These are phyloP conservation scores for Equus quagga DNA, from an alignment of 2,113 vertebrate species.

Conservation along the genomic window DNA sequence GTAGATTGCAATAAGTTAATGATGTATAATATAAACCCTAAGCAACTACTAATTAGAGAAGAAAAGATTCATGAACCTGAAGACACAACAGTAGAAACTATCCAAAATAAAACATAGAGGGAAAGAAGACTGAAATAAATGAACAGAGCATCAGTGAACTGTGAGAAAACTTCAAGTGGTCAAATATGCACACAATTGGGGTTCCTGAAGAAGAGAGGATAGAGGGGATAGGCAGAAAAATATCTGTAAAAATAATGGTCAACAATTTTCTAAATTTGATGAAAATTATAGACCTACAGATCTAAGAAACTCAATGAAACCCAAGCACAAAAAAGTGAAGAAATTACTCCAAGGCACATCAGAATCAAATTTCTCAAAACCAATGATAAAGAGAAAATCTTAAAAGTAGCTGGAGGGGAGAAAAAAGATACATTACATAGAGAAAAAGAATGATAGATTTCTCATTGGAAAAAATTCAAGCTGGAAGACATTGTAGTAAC, in stretches of 20 bases:
- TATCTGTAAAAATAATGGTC: background rate
- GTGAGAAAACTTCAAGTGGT: background rate
- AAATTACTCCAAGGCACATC: background rate
- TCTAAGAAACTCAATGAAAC: conserved; percentile 33
- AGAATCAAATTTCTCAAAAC: conserved; percentile 33
- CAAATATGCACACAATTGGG: background rate
- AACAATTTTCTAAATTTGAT: background rate
- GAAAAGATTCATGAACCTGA: background rate
- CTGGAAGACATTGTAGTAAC: background rate
- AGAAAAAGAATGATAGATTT: background rate
- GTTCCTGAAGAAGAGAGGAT: background rate
- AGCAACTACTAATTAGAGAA: background rate
- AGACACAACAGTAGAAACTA: background rate
- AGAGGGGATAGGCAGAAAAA: background rate
- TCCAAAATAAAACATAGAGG: background rate
- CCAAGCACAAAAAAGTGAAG: background rate
- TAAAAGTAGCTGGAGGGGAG: background rate
- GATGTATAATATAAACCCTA: background rate
- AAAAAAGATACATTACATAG: background rate
- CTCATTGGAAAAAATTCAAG: background rate
- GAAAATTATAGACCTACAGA: background rate
- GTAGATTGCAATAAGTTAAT: background rate
- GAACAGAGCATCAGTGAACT: background rate
- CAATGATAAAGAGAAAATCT: background rate
- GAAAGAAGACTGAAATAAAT: background rate